Evolutionary conservation across 2,113 vertebrate genomes (phyloP).

Genomic region (Formicarius rufipectus): DNA sequence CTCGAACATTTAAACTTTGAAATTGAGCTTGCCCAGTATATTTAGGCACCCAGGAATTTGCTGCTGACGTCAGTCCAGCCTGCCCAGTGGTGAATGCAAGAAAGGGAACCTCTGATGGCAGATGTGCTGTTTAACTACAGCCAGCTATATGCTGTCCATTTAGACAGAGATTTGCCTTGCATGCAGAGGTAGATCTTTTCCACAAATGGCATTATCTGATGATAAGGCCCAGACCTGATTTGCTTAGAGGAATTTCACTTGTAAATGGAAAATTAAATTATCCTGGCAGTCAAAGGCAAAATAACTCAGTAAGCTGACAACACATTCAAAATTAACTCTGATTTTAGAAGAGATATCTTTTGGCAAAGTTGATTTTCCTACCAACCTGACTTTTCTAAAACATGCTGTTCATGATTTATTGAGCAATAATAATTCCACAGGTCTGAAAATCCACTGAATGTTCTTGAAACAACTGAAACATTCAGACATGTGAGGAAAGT

Average conservation of each 20-base stretch:
- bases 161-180: background rate
- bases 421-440: background rate
- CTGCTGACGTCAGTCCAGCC: background rate
- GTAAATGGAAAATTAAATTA: constrained; percentile 21
- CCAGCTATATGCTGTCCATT: background rate
- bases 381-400: background rate
- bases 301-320: constrained; percentile 23
- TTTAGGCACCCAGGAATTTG: background rate
- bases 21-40: background rate
- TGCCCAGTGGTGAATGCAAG: background rate
- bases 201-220: background rate
- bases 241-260: constrained; percentile 10
- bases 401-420: background rate
- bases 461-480: background rate
- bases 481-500: background rate
- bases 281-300: constrained; percentile 6
- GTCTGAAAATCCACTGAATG: background rate
- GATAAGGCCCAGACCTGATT: background rate
- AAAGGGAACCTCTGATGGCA: background rate
- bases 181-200: background rate
- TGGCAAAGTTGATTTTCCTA: constrained; percentile 26
- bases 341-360: constrained; percentile 28
- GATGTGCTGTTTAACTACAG: background rate
- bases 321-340: constrained; percentile 26
- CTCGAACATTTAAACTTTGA: background rate